Evolutionary conservation across 2,113 vertebrate genomes (phyloP).

Genomic region (Podarcis muralis): DNA sequence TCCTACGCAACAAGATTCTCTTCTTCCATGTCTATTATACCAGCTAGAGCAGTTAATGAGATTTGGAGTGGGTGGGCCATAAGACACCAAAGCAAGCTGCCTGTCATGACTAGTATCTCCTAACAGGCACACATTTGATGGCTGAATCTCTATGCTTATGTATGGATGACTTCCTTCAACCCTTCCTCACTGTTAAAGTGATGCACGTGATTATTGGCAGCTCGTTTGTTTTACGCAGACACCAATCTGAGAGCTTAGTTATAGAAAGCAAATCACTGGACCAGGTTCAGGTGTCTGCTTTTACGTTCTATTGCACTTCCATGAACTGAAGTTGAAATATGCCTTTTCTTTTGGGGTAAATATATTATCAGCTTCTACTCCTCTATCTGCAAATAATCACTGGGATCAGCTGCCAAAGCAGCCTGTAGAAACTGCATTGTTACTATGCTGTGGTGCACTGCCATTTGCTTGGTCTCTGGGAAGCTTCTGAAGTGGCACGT

Average conservation of each 20-base stretch:
- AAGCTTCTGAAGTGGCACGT: accelerated
- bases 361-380: slow-evolving; percentile 14
- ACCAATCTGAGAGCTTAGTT: neutral
- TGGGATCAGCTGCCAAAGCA: slow-evolving; percentile 50
- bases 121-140: slow-evolving; percentile 20
- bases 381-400: slow-evolving; percentile 45
- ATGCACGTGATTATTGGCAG: slow-evolving; percentile 22
- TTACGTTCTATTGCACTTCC: slow-evolving; percentile 26
- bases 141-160: slow-evolving; percentile 53
- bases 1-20: slow-evolving; percentile 96
- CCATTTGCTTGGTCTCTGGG: slow-evolving; percentile 7
- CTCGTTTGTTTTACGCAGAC: slow-evolving; percentile 50
- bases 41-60: slow-evolving; percentile 63
- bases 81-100: slow-evolving; percentile 57
- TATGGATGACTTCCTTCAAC: slow-evolving; percentile 36
- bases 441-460: neutral
- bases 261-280: slow-evolving; percentile 13
- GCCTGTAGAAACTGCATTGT: slow-evolving; percentile 27
- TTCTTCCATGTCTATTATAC: slow-evolving; percentile 97
- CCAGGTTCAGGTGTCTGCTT: neutral
- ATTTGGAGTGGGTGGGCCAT: slow-evolving; percentile 49
- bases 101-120: slow-evolving; percentile 43
- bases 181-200: slow-evolving; percentile 34
- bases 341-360: slow-evolving; percentile 30
- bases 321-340: slow-evolving; percentile 43